Evolutionary conservation across 2,888 invertebrate species (phyloP).

Genomic region (Parascotia fuliginaria): DNA sequence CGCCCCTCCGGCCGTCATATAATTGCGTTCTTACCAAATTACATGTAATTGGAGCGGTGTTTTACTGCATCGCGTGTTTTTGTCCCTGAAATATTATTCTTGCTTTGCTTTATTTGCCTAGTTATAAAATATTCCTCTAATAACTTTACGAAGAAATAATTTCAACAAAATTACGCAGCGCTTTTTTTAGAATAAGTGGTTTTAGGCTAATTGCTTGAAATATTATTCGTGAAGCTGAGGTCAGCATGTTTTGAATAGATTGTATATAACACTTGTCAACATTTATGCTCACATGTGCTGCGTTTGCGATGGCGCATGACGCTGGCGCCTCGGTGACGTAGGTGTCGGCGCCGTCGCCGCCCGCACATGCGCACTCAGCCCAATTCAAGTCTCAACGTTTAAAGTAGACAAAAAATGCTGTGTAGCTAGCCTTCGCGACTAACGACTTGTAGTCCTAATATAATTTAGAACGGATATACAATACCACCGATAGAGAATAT

Average conservation of each 20-base stretch:
- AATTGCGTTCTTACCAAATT: conserved; percentile 68
- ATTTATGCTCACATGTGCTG: conserved; percentile 64
- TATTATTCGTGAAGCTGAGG: conserved; percentile 47
- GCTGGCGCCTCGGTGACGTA: conserved; percentile 56
- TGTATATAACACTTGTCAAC: conserved; percentile 61
- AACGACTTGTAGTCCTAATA: conserved; percentile 31
- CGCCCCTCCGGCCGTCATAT: conserved; percentile 52
- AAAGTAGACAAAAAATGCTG: conserved; percentile 42
- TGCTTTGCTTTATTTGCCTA: conserved; percentile 38
- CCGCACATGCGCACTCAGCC: conserved; percentile 53
- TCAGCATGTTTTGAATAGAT: conserved; percentile 62
- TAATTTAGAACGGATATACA: conserved; percentile 27
- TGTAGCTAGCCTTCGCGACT: conserved; percentile 38
- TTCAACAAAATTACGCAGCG: background rate
- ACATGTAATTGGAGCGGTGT: conserved; percentile 60
- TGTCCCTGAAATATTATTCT: conserved; percentile 45
- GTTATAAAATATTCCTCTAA: conserved; percentile 36
- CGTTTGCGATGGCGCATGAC: conserved; percentile 51
- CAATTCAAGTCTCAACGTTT: conserved; percentile 46
- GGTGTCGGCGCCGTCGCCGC: conserved; percentile 41
- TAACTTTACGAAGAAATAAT: conserved; percentile 9
- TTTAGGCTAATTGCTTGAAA: conserved; percentile 23
- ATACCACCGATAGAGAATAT: conserved; percentile 16
- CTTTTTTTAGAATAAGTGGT: conserved; percentile 14
- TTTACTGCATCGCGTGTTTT: conserved; percentile 50